Percentiles rank a stretch among this genome's conserved stretches.
phyloP scores from a whole-genome alignment of 1,140 invertebrate species.

The Acyrthosiphon pisum region DNA sequence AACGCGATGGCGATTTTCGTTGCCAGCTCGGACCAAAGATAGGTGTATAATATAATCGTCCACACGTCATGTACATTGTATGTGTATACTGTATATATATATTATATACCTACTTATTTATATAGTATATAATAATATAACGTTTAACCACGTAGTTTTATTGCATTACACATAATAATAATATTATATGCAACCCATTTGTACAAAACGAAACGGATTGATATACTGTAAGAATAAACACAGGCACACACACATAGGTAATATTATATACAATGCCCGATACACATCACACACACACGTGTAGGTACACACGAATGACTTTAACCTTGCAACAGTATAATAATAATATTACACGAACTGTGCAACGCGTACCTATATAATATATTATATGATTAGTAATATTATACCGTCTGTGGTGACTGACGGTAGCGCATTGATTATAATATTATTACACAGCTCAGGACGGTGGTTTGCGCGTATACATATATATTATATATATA shows the following conservation, averaged over 20 bases:
- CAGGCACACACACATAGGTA: neutral
- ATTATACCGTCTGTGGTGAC: neutral
- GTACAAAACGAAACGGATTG: neutral
- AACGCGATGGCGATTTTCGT: neutral
- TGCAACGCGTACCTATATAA: neutral
- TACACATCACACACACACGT: neutral
- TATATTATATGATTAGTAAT: slow-evolving; percentile 14
- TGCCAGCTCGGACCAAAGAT: neutral
- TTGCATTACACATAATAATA: neutral
- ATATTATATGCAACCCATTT: neutral
- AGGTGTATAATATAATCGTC: too few relatives aligned
- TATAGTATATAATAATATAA: neutral
- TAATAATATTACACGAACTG: neutral
- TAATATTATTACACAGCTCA: neutral
- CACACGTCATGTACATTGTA: neutral
- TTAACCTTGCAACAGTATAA: neutral
- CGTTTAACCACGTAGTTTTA: neutral
- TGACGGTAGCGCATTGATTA: neutral
- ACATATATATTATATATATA: neutral
- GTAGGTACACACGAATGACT: neutral
- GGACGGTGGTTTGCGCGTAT: neutral
- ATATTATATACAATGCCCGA: neutral
- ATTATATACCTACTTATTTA: too few relatives aligned
- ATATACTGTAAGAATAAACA: neutral
- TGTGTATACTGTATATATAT: too few relatives aligned